Evolutionary conservation across 1,140 invertebrate species (phyloP), one percentile per base, ranked within the genome.

Genomic region (Doryteuthis pealeii): DNA sequence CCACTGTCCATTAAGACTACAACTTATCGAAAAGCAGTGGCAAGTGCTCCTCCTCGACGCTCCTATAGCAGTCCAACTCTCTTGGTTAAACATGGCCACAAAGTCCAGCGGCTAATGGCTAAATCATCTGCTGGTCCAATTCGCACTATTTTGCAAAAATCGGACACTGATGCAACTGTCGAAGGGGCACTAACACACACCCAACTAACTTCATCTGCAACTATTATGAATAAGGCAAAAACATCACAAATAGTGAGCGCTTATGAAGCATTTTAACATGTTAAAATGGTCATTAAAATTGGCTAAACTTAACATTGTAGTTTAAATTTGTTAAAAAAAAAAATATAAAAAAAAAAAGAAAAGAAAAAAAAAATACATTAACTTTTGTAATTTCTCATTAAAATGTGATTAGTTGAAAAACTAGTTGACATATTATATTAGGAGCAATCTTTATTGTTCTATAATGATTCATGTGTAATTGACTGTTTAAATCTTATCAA

Each of bases 71-170:
- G 78, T 76, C 82, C 82, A 45, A 82, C 82, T 15, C 78, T 82
- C 71, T 75, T 83, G 73, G 81, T 83, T 45, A 83, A 83, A 74
- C 82, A 83, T 78, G 81, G 82, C 45, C 78, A 82, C 72, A 83
- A 83, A 79, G 79, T 83, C 62, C 82, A 83, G 62, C 70, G 81
- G 73, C 73, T 83, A 5, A 83, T 83, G 81, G 77, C 54, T 28
- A 62, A 62, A 22, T n/a, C 54, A 62, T 62, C 54, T 12, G 26
- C 54, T 28, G 54, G 54, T n/a, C 54, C 54, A 28, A 62, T 62
- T 6, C 54, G 54, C 54, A 62, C 54, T 62, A 62, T 62, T 62
- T 62, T 62, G 26, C 54, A 62, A 62, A 62, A 62, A 22, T 62
- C 54, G 18, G 54, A 62, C 10, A n/a, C 54, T 62, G 54, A 62